Base-by-base conservation (phyloP, 1,140 invertebrate species). In the Sminthurides bifidus region DNA sequence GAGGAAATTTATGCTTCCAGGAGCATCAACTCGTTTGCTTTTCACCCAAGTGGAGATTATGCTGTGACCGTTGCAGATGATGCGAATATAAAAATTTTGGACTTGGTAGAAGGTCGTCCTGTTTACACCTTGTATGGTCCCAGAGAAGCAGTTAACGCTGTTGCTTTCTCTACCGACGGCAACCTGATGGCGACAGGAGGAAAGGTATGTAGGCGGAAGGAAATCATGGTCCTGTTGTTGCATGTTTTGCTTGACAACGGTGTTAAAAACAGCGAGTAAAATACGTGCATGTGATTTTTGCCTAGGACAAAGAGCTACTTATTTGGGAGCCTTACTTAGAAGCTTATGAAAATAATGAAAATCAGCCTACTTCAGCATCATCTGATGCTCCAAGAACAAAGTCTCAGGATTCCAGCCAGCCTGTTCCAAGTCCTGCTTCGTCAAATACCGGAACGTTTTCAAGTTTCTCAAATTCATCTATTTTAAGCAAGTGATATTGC, bases 361-460 rank as follows among this genome's bases (percentile, higher is more conserved):
- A 41, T 63, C 27, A 31, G 63, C 4, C 71, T 73, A 2, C 55
- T 76, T n/a, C n/a, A n/a, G n/a, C n/a, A n/a, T n/a, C n/a, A n/a
- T n/a, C n/a, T n/a, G n/a, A n/a, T n/a, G n/a, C n/a, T n/a, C n/a
- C n/a, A n/a, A n/a, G n/a, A n/a, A n/a, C n/a, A n/a, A n/a, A n/a
- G n/a, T n/a, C n/a, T n/a, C n/a, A n/a, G n/a, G n/a, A n/a, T n/a
- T n/a, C n/a, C n/a, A n/a, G n/a, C n/a, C n/a, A n/a, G n/a, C n/a
- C n/a, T n/a, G n/a, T n/a, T n/a, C n/a, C n/a, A n/a, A n/a, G n/a
- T n/a, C n/a, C n/a, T n/a, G n/a, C n/a, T n/a, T n/a, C n/a, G n/a
- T n/a, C n/a, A n/a, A n/a, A n/a, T n/a, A n/a, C n/a, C n/a, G n/a
- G n/a, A n/a, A n/a, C n/a, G n/a, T n/a, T n/a, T n/a, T n/a, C n/a